Evolutionary conservation across 1,140 invertebrate genomes (phyloP).

Genomic region (Lysiphlebus fabarum): DNA sequence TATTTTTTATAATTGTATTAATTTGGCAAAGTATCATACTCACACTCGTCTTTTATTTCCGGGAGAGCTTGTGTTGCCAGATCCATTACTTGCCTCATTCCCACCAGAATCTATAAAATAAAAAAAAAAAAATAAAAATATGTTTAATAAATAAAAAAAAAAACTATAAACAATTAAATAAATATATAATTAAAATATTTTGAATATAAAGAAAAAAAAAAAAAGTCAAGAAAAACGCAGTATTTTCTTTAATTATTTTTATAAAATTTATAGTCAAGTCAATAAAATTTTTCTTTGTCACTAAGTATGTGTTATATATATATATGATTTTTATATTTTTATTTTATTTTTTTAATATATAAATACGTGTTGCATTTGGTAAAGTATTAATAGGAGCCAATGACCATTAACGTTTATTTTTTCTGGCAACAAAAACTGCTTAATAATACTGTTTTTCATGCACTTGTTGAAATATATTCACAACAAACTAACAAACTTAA

Average conservation of each 20-base stretch:
- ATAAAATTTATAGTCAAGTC: background rate
- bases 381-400: conserved; percentile 22
- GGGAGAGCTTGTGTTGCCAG: conserved; percentile 64
- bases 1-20: conserved; percentile 3
- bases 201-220: too few relatives aligned
- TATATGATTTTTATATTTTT: conserved; percentile 5
- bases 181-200: background rate
- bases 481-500: too few relatives aligned
- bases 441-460: too few relatives aligned
- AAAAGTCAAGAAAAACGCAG: too few relatives aligned
- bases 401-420: conserved; percentile 17
- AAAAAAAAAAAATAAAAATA: conserved; percentile 25
- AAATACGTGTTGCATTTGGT: conserved; percentile 4
- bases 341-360: conserved; percentile 7
- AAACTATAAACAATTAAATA: conserved; percentile 12
- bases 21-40: background rate
- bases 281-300: conserved; percentile 10
- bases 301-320: too few relatives aligned
- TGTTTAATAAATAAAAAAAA: too few relatives aligned
- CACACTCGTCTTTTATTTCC: conserved; percentile 71
- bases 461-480: too few relatives aligned
- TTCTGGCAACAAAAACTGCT: background rate
- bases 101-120: conserved; percentile 54
- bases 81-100: conserved; percentile 55
- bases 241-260: too few relatives aligned